phyloP scores from a whole-genome alignment of 2,113 vertebrate genomes.

The Centropristis striata region DNA sequence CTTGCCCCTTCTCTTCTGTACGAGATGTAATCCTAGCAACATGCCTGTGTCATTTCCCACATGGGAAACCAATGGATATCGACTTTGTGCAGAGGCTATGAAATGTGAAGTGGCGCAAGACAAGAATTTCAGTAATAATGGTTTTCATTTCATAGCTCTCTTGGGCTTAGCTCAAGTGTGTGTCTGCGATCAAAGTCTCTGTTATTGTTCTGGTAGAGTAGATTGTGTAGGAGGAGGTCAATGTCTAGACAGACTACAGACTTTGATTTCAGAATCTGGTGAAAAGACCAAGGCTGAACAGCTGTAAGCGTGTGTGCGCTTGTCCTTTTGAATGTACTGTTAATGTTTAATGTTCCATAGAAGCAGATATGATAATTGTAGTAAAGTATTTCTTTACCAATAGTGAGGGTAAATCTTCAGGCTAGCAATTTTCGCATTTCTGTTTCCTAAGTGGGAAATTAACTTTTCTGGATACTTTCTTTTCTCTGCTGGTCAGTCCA shows the following conservation, averaged over 20 bases:
- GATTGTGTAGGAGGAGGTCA: slow-evolving; percentile 55
- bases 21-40: slow-evolving; percentile 7
- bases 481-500: slow-evolving; percentile 58
- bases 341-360: neutral
- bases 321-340: neutral
- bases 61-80: slow-evolving; percentile 15
- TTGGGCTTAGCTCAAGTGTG: neutral
- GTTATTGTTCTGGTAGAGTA: slow-evolving; percentile 41
- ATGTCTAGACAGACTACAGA: slow-evolving; percentile 64
- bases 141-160: slow-evolving; percentile 41
- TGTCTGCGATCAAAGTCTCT: slow-evolving; percentile 2
- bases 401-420: neutral
- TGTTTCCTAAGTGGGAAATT: slow-evolving; percentile 19
- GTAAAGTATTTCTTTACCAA: neutral
- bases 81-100: slow-evolving; percentile 39
- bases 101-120: slow-evolving; percentile 17
- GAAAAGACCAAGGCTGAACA: slow-evolving; percentile 43
- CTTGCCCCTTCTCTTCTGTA: neutral
- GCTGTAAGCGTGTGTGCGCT: neutral
- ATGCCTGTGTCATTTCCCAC: slow-evolving; percentile 10
- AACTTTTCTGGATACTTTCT: slow-evolving; percentile 36
- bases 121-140: slow-evolving; percentile 58
- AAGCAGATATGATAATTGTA: neutral
- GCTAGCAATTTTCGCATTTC: slow-evolving; percentile 5
- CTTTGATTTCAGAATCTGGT: slow-evolving; percentile 59